Evolutionary conservation across 2,797 vertebrate genomes (phyloP).

Genomic region (Rachycentron canadum): DNA sequence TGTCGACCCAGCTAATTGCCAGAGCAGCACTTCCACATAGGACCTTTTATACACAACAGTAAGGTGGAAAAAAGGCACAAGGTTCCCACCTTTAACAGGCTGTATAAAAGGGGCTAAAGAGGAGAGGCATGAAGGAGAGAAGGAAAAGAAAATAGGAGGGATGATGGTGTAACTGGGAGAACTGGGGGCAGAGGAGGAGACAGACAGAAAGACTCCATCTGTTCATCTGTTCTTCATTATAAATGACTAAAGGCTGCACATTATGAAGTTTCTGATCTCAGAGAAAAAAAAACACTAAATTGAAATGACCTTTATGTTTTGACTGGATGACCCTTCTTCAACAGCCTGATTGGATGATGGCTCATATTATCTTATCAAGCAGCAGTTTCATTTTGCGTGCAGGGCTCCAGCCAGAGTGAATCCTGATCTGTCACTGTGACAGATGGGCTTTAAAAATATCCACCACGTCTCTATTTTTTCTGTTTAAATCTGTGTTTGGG

Average conservation of each 20-base stretch:
- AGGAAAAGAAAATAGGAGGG: neutral
- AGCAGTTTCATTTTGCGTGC: neutral
- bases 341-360: slow-evolving; percentile 2
- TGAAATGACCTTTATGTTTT: neutral
- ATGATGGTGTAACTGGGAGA: slow-evolving; percentile 25
- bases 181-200: slow-evolving; percentile 35
- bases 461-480: slow-evolving; percentile 1
- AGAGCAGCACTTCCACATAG: no score
- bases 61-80: no score
- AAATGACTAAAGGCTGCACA: slow-evolving; percentile 23
- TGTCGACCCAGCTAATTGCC: no score
- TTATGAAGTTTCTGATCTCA: neutral
- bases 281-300: neutral
- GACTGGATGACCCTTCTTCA: neutral
- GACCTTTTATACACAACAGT: no score
- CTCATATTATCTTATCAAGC: slow-evolving; percentile 1
- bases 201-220: slow-evolving; percentile 41
- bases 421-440: slow-evolving; percentile 14
- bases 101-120: neutral
- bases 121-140: neutral
- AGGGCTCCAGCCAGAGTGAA: neutral
- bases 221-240: slow-evolving; percentile 26
- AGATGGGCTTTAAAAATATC: slow-evolving; percentile 31
- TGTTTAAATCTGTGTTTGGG: slow-evolving; percentile 3
- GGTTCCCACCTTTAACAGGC: no score